Conservation (phyloP, 2,113 vertebrate species). For the Alouatta palliata region DNA sequence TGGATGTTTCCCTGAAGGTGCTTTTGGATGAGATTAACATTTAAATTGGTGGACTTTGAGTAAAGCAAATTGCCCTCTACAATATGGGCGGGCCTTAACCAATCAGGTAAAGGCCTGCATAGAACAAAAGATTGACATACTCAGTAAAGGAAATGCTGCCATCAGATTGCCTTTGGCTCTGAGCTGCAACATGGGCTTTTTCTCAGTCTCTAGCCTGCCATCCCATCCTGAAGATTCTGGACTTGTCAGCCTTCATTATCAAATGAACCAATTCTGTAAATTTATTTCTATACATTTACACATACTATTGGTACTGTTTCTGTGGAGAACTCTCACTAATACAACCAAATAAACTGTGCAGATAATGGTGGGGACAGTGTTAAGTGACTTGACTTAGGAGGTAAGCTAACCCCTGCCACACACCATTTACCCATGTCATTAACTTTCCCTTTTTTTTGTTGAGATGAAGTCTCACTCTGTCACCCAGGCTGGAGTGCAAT, state of each 20-base stretch:
- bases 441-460: too few species aligned
- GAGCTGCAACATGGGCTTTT: too few species aligned
- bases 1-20: not conserved
- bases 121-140: not conserved
- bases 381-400: not conserved
- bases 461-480: too few species aligned
- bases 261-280: not conserved
- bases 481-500: too few species aligned
- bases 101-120: not conserved
- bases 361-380: not conserved
- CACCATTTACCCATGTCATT: too few species aligned
- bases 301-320: not conserved
- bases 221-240: not conserved
- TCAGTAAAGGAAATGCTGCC: not conserved
- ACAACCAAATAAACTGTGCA: not conserved
- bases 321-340: not conserved
- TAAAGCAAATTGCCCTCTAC: not conserved
- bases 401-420: not conserved
- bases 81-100: not conserved
- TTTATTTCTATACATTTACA: not conserved
- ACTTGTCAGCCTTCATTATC: not conserved
- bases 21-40: not conserved
- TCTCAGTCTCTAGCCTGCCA: rapidly evolving
- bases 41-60: not conserved
- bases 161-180: not conserved